These are phyloP conservation scores for Phlogophora meticulosa DNA, from an alignment of 2,888 invertebrate species.

Conservation along the genomic window DNA sequence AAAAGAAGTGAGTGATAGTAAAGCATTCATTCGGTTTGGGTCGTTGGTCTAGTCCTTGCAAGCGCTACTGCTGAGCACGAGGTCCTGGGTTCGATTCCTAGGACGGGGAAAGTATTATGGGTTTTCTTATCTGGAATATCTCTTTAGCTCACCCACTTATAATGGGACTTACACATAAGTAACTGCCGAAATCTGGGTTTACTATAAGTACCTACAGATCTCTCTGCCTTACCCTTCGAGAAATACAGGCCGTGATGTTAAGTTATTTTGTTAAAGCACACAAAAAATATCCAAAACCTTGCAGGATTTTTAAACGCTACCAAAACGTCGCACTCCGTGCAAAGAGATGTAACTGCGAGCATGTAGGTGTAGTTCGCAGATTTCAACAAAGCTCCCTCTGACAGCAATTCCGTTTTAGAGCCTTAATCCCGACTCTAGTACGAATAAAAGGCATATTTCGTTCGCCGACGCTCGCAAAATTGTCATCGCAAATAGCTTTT, in stretches of 20 bases:
- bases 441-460: conserved; percentile 91
- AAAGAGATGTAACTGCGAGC: conserved; percentile 63
- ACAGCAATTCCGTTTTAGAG: conserved; percentile 90
- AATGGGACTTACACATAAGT: too few species aligned
- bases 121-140: too few species aligned
- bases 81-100: too few species aligned
- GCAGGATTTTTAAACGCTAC: conserved; percentile 43
- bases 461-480: conserved; percentile 89
- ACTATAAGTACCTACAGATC: too few species aligned
- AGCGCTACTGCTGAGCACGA: too few species aligned
- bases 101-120: too few species aligned
- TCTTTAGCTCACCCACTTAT: too few species aligned
- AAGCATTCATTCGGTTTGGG: conserved; percentile 8
- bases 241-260: too few species aligned
- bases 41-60: too few species aligned
- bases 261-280: too few species aligned
- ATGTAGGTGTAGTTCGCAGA: conserved; percentile 84
- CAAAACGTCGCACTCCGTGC: conserved; percentile 46
- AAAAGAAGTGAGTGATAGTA: neutral
- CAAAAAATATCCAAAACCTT: conserved; percentile 24
- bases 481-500: conserved; percentile 91
- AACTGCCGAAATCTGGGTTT: conserved; percentile 11
- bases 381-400: conserved; percentile 85
- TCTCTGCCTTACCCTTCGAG: too few species aligned
- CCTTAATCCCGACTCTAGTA: conserved; percentile 88